Conservation (phyloP, 1,140 invertebrate species). For the Polyergus mexicanus region DNA sequence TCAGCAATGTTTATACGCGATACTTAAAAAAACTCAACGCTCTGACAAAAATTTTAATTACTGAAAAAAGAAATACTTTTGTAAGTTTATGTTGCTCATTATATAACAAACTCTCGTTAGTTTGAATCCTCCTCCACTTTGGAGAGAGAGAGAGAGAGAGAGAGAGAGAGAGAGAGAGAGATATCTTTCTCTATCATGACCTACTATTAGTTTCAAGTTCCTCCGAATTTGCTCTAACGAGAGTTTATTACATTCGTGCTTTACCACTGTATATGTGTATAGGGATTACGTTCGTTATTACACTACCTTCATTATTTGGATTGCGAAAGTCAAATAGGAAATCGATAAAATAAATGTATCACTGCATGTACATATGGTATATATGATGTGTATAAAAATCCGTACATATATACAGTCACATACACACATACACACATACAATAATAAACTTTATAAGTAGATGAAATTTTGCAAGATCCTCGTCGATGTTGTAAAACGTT, state of each 20-base stretch:
- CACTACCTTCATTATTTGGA: constrained; percentile 35
- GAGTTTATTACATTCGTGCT: constrained; percentile 39
- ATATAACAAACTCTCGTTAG: constrained; percentile 51
- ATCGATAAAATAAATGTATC: constrained; percentile 42
- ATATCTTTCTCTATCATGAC: constrained; percentile 11
- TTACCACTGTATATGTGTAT: neutral
- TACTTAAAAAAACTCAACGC: neutral
- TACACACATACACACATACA: neutral
- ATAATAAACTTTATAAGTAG: neutral
- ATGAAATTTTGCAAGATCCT: constrained; percentile 37
- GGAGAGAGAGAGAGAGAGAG: too few species aligned
- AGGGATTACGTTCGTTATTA: constrained; percentile 42
- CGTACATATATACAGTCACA: neutral
- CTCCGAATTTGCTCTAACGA: constrained; percentile 54
- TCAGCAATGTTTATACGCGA: constrained; percentile 17
- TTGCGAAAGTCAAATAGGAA: constrained; percentile 49
- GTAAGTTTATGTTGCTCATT: constrained; percentile 1
- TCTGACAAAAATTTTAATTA: constrained; percentile 20
- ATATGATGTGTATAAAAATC: constrained; percentile 17
- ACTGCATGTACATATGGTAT: constrained; percentile 45
- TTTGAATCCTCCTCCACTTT: neutral
- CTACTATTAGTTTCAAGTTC: constrained; percentile 48
- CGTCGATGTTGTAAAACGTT: constrained; percentile 65
- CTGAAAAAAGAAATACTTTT: neutral
- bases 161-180: too few species aligned